Conservation (phyloP, 2,113 vertebrate species). For the Cheilinus undulatus region DNA sequence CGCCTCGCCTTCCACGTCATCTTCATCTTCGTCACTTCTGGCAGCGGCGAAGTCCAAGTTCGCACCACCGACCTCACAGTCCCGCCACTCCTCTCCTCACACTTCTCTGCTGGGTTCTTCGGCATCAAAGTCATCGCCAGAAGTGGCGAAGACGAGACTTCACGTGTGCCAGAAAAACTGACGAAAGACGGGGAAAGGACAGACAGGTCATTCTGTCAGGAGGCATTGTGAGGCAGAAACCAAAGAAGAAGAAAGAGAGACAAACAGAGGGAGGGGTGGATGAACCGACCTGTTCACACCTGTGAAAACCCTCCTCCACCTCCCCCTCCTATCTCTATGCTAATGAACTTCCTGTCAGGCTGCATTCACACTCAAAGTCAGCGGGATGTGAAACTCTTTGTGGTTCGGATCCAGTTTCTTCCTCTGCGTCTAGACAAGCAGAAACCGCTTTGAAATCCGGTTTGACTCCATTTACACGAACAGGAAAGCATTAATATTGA, state of each 20-base stretch:
- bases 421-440: conserved; percentile 41
- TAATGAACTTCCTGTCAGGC: conserved; percentile 58
- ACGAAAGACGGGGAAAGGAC: conserved; percentile 20
- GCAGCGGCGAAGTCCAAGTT: conserved; percentile 33
- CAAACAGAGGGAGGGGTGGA: background rate
- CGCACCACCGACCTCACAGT: background rate
- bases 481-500: background rate
- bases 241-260: background rate
- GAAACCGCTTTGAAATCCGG: conserved; percentile 59
- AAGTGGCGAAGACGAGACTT: conserved; percentile 89
- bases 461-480: conserved; percentile 30
- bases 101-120: conserved; percentile 22
- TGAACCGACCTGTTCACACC: conserved; percentile 27
- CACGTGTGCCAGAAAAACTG: conserved; percentile 90
- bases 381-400: conserved; percentile 49
- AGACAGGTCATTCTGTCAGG: background rate
- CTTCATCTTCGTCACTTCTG: background rate
- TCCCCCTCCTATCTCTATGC: conserved; percentile 14
- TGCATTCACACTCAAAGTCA: conserved; percentile 40
- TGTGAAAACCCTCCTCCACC: background rate
- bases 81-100: conserved; percentile 19
- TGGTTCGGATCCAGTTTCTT: conserved; percentile 43
- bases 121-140: conserved; percentile 77
- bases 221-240: conserved; percentile 1
- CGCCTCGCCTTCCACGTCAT: background rate